phyloP scores from a whole-genome alignment of 2,113 vertebrate genomes.

The Chiloscyllium plagiosum region DNA sequence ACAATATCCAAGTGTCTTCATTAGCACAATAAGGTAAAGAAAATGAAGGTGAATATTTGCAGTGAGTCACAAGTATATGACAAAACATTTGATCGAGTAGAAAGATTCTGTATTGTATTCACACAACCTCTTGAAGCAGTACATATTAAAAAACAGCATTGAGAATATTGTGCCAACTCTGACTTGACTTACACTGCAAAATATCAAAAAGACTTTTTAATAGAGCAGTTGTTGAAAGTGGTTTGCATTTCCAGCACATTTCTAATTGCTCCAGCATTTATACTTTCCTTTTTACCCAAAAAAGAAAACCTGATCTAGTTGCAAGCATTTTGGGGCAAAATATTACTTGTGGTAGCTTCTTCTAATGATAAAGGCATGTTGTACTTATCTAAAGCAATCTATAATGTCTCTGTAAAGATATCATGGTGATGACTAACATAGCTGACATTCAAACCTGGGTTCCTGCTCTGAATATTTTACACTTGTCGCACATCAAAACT shows the following conservation, averaged over 20 bases:
- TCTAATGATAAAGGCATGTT: not conserved
- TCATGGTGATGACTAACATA: not conserved
- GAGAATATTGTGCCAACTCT: slow-evolving; percentile 6
- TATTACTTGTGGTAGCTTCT: not conserved
- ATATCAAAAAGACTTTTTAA: not conserved
- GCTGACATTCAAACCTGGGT: not conserved
- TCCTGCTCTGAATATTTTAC: not conserved
- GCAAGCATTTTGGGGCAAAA: not conserved
- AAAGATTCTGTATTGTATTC: not conserved
- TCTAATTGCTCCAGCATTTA: not conserved
- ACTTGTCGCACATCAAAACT: not conserved
- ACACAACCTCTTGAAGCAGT: not conserved
- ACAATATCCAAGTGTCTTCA: not conserved
- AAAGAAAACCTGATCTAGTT: not conserved
- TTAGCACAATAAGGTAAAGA: not conserved
- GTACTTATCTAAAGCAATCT: slow-evolving; percentile 13
- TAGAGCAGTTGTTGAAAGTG: not conserved
- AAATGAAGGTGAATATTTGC: not conserved
- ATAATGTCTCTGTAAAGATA: not conserved
- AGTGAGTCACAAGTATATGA: not conserved
- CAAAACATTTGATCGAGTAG: not conserved
- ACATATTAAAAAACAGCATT: not conserved
- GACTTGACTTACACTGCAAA: not conserved
- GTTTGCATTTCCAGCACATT: not conserved
- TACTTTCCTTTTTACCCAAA: not conserved